Conservation (phyloP, 2,797 vertebrate genomes). For the Poliocrania exsul region DNA sequence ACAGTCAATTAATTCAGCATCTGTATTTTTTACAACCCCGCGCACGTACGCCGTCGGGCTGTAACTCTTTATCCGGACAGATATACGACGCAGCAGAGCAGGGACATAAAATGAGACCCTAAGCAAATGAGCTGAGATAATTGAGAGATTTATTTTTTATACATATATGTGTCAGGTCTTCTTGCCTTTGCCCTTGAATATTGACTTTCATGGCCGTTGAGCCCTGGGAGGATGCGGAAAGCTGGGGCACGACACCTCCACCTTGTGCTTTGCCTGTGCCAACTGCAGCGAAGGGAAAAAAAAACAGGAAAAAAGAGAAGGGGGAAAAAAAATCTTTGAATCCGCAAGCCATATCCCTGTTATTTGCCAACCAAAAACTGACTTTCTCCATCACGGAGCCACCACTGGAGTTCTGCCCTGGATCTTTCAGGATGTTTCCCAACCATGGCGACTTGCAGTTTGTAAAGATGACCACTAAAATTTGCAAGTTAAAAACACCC, state of each 20-base stretch:
- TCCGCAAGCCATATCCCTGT: neutral
- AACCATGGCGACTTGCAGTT: constrained; percentile 54
- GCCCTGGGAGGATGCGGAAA: constrained; percentile 17
- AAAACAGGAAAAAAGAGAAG: neutral
- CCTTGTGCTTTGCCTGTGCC: neutral
- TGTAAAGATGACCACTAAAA: constrained; percentile 79
- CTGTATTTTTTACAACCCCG: constrained; percentile 97
- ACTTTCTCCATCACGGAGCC: fast-evolving
- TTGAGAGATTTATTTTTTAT: constrained; percentile 96
- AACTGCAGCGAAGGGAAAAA: fast-evolving
- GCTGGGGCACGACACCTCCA: neutral
- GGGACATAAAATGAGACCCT: constrained; percentile 88
- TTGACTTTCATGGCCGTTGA: constrained; percentile 81
- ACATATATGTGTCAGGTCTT: constrained; percentile 67
- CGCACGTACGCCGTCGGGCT: constrained; percentile 81
- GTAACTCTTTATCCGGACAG: constrained; percentile 91
- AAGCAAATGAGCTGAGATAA: constrained; percentile 92
- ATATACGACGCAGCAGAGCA: constrained; percentile 84
- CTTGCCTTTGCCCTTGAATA: constrained; percentile 87
- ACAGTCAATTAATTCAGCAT: constrained; percentile 99
- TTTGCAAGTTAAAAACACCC: constrained; percentile 78
- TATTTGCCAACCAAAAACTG: neutral
- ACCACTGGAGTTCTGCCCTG: neutral
- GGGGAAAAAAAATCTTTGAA: neutral
- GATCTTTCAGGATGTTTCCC: neutral